Percentiles rank a stretch among this genome's conserved stretches.
Evolutionary conservation across 2,113 vertebrate species (phyloP).

Genomic region (Neolamprologus hecqui): DNA sequence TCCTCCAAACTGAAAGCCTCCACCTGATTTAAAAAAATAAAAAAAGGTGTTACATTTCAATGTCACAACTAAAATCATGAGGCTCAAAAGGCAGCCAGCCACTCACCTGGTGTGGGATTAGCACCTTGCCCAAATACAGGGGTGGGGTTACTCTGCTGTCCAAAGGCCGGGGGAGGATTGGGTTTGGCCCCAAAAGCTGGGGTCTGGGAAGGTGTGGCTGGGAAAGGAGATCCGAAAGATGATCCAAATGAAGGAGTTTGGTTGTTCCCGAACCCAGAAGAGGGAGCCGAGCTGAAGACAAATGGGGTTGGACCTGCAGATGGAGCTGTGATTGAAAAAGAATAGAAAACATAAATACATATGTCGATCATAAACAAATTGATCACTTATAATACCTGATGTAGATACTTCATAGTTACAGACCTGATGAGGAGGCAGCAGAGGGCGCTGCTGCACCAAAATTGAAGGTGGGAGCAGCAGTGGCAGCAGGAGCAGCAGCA

Average conservation of each 20-base stretch:
- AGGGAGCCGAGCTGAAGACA: conserved; percentile 73
- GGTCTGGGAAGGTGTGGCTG: conserved; percentile 69
- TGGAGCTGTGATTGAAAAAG: conserved; percentile 63
- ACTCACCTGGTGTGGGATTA: conserved; percentile 75
- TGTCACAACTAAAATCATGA: background rate
- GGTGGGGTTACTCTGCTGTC: conserved; percentile 75
- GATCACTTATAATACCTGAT: background rate
- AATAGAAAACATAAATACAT: background rate
- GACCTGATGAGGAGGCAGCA: conserved; percentile 80
- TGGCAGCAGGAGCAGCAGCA: conserved; percentile 30
- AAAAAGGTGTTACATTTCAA: background rate
- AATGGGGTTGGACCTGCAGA: conserved; percentile 69
- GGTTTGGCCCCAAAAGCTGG: conserved; percentile 81
- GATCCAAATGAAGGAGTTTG: conserved; percentile 82
- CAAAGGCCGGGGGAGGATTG: conserved; percentile 76
- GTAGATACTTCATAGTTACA: background rate
- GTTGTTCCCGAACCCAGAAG: conserved; percentile 74
- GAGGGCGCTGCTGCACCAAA: conserved; percentile 77
- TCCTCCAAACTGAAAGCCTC: conserved; percentile 85
- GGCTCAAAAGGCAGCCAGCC: background rate
- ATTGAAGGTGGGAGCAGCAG: conserved; percentile 60
- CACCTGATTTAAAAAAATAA: conserved; percentile 38
- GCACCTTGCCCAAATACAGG: conserved; percentile 75
- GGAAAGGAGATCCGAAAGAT: conserved; percentile 81
- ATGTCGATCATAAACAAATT: background rate